A percentile compares a stretch with the other conserved stretches of the same genome.
Conservation (phyloP, 1,140 invertebrate genomes). For the Panulirus ornatus region DNA sequence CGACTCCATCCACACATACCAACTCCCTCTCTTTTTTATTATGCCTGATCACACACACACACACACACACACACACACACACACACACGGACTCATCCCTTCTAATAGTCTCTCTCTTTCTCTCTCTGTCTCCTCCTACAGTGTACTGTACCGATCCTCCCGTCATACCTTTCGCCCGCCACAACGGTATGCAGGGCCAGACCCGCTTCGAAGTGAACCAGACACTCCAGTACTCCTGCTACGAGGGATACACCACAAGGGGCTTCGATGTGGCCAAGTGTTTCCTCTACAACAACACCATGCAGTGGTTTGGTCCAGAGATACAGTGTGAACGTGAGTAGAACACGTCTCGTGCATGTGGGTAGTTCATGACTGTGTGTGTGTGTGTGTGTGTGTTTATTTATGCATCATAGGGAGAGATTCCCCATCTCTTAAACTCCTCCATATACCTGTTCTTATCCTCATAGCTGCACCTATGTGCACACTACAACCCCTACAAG, state of each 20-base stretch:
- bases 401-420: neutral
- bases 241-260: conserved; percentile 91
- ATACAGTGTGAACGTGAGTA: conserved; percentile 94
- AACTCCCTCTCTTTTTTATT: no score
- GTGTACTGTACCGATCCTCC: conserved; percentile 93
- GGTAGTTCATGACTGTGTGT: no score
- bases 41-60: neutral
- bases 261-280: conserved; percentile 94
- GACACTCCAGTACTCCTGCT: conserved; percentile 93
- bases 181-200: conserved; percentile 85
- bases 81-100: conserved; percentile 14
- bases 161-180: conserved; percentile 90
- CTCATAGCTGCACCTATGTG: no score
- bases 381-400: conserved; percentile 39
- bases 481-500: no score
- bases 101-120: no score
- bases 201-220: conserved; percentile 80
- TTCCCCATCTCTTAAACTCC: no score
- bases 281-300: conserved; percentile 89
- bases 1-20: no score
- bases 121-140: conserved; percentile 78
- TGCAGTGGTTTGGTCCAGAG: conserved; percentile 95
- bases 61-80: conserved; percentile 2
- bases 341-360: no score
- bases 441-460: no score